Conservation (phyloP, 2,888 invertebrate genomes). For the Steinernema hermaphroditum region DNA sequence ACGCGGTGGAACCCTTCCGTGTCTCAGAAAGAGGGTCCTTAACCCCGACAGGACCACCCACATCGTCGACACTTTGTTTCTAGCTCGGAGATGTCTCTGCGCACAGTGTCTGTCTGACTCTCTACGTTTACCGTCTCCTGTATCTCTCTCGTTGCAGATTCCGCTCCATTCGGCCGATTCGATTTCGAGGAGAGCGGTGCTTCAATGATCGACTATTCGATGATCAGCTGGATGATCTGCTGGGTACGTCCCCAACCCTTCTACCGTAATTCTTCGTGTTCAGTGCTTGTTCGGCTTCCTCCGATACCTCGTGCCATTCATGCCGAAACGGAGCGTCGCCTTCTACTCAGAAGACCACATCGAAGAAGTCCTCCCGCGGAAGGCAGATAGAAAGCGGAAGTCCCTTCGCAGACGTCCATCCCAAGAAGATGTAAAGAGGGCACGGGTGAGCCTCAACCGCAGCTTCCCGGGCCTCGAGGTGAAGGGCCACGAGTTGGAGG, state of each 20-base stretch:
- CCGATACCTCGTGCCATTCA: conserved; percentile 4
- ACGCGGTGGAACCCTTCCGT: too few relatives aligned
- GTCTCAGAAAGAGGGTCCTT: too few relatives aligned
- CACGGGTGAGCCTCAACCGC: neutral
- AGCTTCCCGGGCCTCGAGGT: neutral
- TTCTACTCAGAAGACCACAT: conserved; percentile 3
- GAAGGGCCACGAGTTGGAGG: neutral
- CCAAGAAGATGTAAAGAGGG: neutral
- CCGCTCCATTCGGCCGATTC: neutral
- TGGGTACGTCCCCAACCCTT: neutral
- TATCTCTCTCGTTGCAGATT: too few relatives aligned
- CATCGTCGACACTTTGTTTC: too few relatives aligned
- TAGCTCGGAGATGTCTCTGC: too few relatives aligned
- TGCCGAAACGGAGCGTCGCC: conserved; percentile 6
- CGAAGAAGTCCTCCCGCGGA: neutral
- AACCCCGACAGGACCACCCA: too few relatives aligned
- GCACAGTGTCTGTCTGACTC: neutral
- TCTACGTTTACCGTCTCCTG: too few relatives aligned
- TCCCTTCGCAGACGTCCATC: neutral
- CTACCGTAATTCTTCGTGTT: neutral
- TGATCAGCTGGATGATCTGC: neutral
- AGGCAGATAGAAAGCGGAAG: neutral
- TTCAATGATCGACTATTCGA: neutral
- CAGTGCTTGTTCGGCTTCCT: conserved; percentile 1
- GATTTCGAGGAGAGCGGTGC: neutral